Conservation (phyloP, 2,888 invertebrate species). For the Pharmacophagus antenor region DNA sequence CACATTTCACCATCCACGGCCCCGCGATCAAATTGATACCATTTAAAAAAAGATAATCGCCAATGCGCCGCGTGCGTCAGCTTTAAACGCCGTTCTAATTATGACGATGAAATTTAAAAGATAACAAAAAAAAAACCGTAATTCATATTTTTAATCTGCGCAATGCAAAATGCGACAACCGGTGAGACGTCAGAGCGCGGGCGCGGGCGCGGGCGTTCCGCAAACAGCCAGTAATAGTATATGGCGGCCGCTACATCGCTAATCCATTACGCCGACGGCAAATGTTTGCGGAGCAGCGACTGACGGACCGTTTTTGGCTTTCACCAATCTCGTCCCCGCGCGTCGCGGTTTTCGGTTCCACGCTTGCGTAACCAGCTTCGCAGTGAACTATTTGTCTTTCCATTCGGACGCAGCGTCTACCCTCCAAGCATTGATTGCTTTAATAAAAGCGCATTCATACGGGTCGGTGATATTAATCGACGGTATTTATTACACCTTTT, state of each 20-base stretch:
- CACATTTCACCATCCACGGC: too few relatives aligned
- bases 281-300: slow-evolving; percentile 36
- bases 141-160: slow-evolving; percentile 25
- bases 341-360: slow-evolving; percentile 27
- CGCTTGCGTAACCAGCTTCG: slow-evolving; percentile 25
- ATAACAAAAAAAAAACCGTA: too few relatives aligned
- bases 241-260: slow-evolving; percentile 34
- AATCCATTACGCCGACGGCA: slow-evolving; percentile 37
- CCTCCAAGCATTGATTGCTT: not conserved
- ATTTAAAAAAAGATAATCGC: too few relatives aligned
- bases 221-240: not conserved
- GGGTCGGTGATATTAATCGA: too few relatives aligned
- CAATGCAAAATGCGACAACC: slow-evolving; percentile 10
- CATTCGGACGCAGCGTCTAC: too few relatives aligned
- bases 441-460: not conserved
- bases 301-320: slow-evolving; percentile 31
- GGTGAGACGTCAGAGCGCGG: slow-evolving; percentile 15
- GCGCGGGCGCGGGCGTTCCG: not conserved
- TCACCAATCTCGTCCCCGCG: slow-evolving; percentile 24
- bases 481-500: too few relatives aligned
- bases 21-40: too few relatives aligned
- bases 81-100: too few relatives aligned
- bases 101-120: too few relatives aligned
- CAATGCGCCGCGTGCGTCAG: too few relatives aligned
- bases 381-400: not conserved